Base-by-base conservation (phyloP, 2,113 vertebrate species). In the Vimba vimba region DNA sequence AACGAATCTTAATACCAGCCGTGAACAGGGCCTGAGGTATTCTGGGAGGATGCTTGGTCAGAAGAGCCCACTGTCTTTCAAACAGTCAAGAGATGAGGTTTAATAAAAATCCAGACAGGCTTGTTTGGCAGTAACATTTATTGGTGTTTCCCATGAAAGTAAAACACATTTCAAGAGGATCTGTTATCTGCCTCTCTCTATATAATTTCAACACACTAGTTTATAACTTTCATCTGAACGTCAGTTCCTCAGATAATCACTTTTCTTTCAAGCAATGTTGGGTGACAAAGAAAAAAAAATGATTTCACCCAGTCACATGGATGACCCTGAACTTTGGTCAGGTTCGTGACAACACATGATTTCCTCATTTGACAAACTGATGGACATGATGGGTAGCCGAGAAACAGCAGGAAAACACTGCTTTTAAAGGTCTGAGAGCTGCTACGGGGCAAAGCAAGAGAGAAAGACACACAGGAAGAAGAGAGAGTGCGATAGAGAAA, bases 41-140 rank as follows among this genome's bases (percentile, higher is more conserved):
- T 23, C 19, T 57, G 55, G 19, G 21, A 43, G 36, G 9, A n/a
- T 43, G 5, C 66, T 68, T 60, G 36, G 27, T 33, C 69, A 52
- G 23, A 60, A 23, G 62, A 39, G 50, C 19, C 21, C 23, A 52
- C 71, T 64, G 21, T 81, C 30, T 57, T n/a, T 45, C 36, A 83
- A 25, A 36, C 21, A 21, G 55, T 47, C 15, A 36, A 69, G 10
- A 12, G 30, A n/a, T n/a, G 21, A 23, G 69, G 69, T n/a, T 27
- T 10, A 47, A 0, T 33, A 62, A 84, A 69, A 82, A 79, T 60
- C 19, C 60, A 78, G 47, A 1, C 86, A 88, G 88, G 86, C 36
- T 36, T 89, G 39, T 91, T 94, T 82, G 89, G 89, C 88, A 88
- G 90, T 89, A 90, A 93, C 93, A 91, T 95, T 95, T 95, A 95